Base-by-base conservation (phyloP, 92 coral and sea anemone genomes). In the Blastomussa wellsi region DNA sequence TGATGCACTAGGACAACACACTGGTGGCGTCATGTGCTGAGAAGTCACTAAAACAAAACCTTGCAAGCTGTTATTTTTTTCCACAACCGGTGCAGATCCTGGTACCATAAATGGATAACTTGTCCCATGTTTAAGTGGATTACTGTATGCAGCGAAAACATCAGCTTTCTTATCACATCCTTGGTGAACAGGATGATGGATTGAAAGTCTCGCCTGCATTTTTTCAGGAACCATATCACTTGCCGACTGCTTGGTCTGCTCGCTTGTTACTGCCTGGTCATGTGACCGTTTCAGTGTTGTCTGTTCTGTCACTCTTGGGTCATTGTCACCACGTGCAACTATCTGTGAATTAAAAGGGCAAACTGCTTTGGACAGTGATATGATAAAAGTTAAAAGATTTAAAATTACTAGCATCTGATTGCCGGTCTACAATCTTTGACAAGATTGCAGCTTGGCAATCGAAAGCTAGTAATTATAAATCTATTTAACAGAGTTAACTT, bases 241-340 rank as follows among this genome's bases (percentile, higher is more conserved):
- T 29, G 3, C 26, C 4, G 20, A 37, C 52, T n/a, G 55, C 17
- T 52, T 78, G 31, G 65, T 9, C 32, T 10, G 49, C n/a, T 37
- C 86, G 53, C 4, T 52, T 2, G 26, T 29, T 49, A 75, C 68
- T 13, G 68, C 48, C 84, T 80, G 65, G 32, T 80, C 84, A 67
- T 67, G 59, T 9, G 84, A 80, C 0, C 84, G 76, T 48, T 80
- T 80, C 1, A 66, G 24, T 19, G 76, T 29, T 47, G 44, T 16
- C 76, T 33, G 76, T 20, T 72, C 76, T 16, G 36, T 4, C 3
- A 4, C 71, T 66, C 36, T 29, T 51, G 22, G 1, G 57, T 51
- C 57, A 22, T 7, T 51, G 22, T 51, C 49, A 44, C 49, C 49
- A 44, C 11, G 49, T n/a, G n/a, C n/a, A n/a, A n/a, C n/a, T n/a